Percentiles rank a stretch among this genome's conserved stretches.
Conservation (phyloP, 1,140 invertebrate genomes). For the Cyphomyrmex costatus region DNA sequence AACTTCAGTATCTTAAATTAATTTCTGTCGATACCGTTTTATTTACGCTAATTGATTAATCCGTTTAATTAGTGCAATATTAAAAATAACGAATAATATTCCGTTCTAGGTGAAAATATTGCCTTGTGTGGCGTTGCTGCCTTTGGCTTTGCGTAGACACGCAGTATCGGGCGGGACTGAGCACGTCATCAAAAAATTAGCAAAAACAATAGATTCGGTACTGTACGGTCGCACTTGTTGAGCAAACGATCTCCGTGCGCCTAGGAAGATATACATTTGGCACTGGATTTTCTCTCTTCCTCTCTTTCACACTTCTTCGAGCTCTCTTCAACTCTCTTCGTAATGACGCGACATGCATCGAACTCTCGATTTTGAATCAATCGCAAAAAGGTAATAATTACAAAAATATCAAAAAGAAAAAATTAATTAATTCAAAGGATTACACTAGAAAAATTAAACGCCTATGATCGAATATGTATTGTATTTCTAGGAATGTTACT, state of each 20-base stretch:
- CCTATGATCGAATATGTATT: neutral
- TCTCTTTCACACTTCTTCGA: constrained; percentile 1
- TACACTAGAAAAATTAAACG: neutral
- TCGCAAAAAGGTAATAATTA: neutral
- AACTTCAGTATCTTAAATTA: neutral
- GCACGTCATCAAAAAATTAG: constrained; percentile 47
- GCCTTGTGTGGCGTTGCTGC: neutral
- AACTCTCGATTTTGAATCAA: constrained; percentile 35
- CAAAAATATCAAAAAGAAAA: neutral
- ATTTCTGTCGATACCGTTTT: neutral
- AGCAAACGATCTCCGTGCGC: constrained; percentile 78
- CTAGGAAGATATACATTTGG: constrained; percentile 78
- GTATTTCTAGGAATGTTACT: constrained; percentile 17
- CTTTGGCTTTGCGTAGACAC: constrained; percentile 39
- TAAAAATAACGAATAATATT: constrained; percentile 31
- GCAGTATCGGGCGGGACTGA: constrained; percentile 45
- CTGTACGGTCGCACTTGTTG: constrained; percentile 77
- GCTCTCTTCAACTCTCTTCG: neutral
- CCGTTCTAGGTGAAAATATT: constrained; percentile 11
- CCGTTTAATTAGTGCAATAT: constrained; percentile 17
- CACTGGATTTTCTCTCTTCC: constrained; percentile 66
- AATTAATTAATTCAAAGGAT: neutral
- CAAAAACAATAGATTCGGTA: constrained; percentile 62
- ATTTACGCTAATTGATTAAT: constrained; percentile 11
- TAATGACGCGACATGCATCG: neutral